These are phyloP conservation scores for Indri indri DNA, from an alignment of 2,113 vertebrate genomes.

Conservation along the genomic window DNA sequence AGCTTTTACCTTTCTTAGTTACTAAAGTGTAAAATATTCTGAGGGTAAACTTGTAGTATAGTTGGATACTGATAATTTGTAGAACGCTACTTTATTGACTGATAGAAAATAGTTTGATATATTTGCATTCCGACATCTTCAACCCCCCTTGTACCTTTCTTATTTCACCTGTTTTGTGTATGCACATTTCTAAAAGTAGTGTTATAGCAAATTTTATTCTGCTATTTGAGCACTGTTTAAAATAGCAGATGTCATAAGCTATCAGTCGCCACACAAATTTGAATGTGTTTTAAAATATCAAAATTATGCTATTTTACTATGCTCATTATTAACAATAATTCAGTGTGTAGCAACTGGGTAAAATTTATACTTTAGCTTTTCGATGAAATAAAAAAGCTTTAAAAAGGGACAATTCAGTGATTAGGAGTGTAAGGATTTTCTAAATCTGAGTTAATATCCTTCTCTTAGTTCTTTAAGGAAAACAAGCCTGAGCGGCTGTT, in stretches of 20 bases:
- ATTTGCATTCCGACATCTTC: neutral
- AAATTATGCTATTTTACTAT: constrained; percentile 23
- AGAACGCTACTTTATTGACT: neutral
- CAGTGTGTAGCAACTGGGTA: neutral
- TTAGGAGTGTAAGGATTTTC: constrained; percentile 57
- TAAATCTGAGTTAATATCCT: constrained; percentile 68
- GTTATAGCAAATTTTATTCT: constrained; percentile 45
- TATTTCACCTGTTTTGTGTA: neutral
- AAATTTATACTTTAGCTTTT: constrained; percentile 14
- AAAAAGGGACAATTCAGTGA: neutral
- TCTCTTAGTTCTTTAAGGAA: constrained; percentile 65
- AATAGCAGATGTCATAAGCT: constrained; percentile 61
- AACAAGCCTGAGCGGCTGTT: constrained; percentile 66
- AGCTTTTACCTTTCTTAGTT: constrained; percentile 66
- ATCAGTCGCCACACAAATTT: constrained; percentile 31
- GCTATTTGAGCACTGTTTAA: neutral
- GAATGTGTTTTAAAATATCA: constrained; percentile 56
- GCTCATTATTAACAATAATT: constrained; percentile 29
- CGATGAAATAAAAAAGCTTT: constrained; percentile 41
- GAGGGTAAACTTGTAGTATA: constrained; percentile 10
- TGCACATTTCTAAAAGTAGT: constrained; percentile 39
- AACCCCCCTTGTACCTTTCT: neutral
- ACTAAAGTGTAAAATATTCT: constrained; percentile 48
- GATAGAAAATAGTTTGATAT: neutral
- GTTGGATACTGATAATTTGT: neutral